Evolutionary conservation across 1,140 invertebrate species (phyloP).

Genomic region (Hermetia illucens): DNA sequence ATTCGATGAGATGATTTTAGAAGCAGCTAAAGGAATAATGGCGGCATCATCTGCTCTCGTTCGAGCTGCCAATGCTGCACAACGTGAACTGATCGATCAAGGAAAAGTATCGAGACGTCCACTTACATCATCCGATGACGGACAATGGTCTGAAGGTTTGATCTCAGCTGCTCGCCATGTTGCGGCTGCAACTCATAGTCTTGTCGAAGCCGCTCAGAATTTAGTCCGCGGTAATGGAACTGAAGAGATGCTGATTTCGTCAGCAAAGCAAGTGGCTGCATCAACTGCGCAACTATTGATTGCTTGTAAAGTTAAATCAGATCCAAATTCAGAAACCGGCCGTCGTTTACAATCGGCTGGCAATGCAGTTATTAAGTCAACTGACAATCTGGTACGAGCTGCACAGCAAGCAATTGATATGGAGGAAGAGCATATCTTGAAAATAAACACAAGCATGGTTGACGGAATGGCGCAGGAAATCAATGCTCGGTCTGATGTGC

Average conservation of each 20-base stretch:
- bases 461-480: conserved; percentile 89
- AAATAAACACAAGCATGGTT: conserved; percentile 84
- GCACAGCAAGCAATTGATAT: conserved; percentile 86
- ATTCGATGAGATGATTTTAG: conserved; percentile 98
- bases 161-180: conserved; percentile 91
- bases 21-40: conserved; percentile 95
- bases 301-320: conserved; percentile 95
- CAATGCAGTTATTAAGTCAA: conserved; percentile 93
- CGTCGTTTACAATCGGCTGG: conserved; percentile 88
- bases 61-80: conserved; percentile 89
- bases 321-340: conserved; percentile 85
- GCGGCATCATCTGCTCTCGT: conserved; percentile 92
- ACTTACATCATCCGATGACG: conserved; percentile 78
- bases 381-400: conserved; percentile 88
- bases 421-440: conserved; percentile 78
- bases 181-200: conserved; percentile 90
- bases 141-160: conserved; percentile 97
- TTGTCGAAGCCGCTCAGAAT: conserved; percentile 94
- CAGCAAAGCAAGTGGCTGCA: conserved; percentile 93
- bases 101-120: conserved; percentile 69
- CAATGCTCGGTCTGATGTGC: conserved; percentile 71
- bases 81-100: conserved; percentile 81
- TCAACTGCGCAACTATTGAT: conserved; percentile 94
- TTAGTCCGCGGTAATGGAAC: conserved; percentile 87
- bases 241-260: conserved; percentile 92